Conservation (phyloP, 2,888 invertebrate species). For the Pheosia gnoma region DNA sequence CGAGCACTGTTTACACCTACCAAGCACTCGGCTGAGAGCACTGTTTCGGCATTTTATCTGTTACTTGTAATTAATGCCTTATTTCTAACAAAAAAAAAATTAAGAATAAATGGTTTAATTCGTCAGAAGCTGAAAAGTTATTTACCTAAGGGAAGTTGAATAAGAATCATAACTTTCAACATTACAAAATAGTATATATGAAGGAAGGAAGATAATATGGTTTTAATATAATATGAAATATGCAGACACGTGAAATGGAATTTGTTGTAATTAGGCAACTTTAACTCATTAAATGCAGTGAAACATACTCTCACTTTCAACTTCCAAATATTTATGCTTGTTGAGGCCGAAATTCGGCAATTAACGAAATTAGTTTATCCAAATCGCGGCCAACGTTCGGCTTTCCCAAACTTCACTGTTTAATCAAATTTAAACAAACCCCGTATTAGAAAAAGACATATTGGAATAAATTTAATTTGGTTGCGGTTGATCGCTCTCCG, state of each 20-base stretch:
- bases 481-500: constrained; percentile 35
- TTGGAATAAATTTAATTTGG: constrained; percentile 24
- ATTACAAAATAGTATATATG: no score
- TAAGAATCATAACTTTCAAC: no score
- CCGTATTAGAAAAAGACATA: constrained; percentile 32
- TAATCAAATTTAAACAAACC: constrained; percentile 6
- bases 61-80: no score
- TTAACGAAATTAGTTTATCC: constrained; percentile 44
- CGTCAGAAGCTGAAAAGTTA: no score
- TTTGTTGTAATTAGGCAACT: neutral
- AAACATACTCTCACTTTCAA: constrained; percentile 11
- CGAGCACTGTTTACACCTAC: no score
- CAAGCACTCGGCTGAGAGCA: no score
- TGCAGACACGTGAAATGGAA: neutral
- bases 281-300: neutral
- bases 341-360: constrained; percentile 38
- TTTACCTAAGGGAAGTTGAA: no score
- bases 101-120: no score
- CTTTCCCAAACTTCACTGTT: constrained; percentile 4
- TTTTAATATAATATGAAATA: no score
- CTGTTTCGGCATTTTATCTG: no score
- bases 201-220: no score
- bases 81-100: no score
- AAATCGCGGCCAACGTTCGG: constrained; percentile 24
- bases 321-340: constrained; percentile 45